phyloP scores from a whole-genome alignment of 2,888 invertebrate species.

The Stenotaenia linearis region DNA sequence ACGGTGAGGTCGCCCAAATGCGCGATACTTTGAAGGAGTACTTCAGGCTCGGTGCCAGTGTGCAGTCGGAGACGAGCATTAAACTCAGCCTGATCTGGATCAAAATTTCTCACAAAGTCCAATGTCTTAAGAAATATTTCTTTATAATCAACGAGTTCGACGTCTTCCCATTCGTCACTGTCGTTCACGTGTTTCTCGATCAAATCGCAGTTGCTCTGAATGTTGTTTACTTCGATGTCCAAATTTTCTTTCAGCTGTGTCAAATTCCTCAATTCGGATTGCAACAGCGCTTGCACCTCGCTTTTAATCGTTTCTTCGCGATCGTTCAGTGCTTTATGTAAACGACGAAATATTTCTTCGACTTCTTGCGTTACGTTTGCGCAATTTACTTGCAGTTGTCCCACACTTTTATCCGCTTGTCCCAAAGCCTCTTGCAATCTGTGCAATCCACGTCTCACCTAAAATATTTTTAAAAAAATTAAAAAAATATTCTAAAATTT shows the following conservation, averaged over 20 bases:
- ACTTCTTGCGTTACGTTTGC: conserved; percentile 87
- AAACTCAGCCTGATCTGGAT: conserved; percentile 84
- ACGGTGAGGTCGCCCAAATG: conserved; percentile 87
- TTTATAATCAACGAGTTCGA: conserved; percentile 88
- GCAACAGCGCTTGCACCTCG: conserved; percentile 76
- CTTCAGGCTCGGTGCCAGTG: conserved; percentile 87
- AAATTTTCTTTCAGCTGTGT: conserved; percentile 85
- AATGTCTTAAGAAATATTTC: conserved; percentile 93
- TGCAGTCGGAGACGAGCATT: conserved; percentile 76
- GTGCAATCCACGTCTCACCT: conserved; percentile 65
- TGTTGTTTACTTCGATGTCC: conserved; percentile 89
- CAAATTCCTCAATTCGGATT: conserved; percentile 77
- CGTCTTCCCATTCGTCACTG: conserved; percentile 79
- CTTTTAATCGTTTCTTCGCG: conserved; percentile 72
- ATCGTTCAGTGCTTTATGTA: conserved; percentile 83
- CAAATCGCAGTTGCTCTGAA: conserved; percentile 92
- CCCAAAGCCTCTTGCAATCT: conserved; percentile 78
- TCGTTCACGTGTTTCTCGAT: conserved; percentile 79
- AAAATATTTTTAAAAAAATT: conserved; percentile 40
- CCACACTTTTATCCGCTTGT: conserved; percentile 72
- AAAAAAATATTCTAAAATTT: conserved; percentile 53
- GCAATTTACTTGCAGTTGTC: conserved; percentile 81
- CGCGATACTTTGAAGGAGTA: conserved; percentile 77
- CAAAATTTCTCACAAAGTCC: conserved; percentile 87
- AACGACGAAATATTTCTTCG: conserved; percentile 80